Conservation (phyloP, 64 coral and sea anemone species). For the Stylophora pistillata region DNA sequence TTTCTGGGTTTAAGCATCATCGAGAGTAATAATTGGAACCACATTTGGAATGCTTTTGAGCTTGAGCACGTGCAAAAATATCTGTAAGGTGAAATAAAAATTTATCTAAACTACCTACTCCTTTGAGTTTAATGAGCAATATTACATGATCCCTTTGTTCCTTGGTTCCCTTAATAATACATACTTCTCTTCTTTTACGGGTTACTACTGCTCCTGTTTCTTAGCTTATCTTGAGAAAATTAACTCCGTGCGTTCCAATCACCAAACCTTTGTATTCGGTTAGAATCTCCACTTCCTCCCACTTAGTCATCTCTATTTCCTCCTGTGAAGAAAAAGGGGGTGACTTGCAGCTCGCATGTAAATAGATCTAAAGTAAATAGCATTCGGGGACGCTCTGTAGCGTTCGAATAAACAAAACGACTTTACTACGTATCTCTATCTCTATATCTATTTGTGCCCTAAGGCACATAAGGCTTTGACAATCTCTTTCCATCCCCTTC, state of each 20-base stretch:
- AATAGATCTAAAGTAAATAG: neutral
- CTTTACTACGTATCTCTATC: too few relatives aligned
- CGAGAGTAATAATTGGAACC: too few relatives aligned
- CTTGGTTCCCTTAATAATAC: neutral
- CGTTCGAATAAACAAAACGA: too few relatives aligned
- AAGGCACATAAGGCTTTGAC: too few relatives aligned
- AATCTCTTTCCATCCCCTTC: too few relatives aligned
- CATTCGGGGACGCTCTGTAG: neutral
- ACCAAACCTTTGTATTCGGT: neutral
- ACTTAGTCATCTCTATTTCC: neutral
- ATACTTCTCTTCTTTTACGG: neutral
- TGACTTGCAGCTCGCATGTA: neutral
- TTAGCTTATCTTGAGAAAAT: neutral
- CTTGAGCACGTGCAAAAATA: too few relatives aligned
- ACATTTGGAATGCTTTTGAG: too few relatives aligned
- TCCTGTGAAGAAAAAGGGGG: neutral
- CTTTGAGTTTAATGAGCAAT: neutral
- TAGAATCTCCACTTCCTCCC: neutral
- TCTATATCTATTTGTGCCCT: too few relatives aligned
- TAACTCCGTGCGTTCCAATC: neutral
- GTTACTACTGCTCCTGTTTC: neutral
- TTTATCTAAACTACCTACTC: neutral
- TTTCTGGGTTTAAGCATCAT: too few relatives aligned
- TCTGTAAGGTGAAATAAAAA: neutral
- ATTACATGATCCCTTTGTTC: neutral